Evolutionary conservation across 2,797 vertebrate species (phyloP).

Genomic region (Microcaecilia unicolor): DNA sequence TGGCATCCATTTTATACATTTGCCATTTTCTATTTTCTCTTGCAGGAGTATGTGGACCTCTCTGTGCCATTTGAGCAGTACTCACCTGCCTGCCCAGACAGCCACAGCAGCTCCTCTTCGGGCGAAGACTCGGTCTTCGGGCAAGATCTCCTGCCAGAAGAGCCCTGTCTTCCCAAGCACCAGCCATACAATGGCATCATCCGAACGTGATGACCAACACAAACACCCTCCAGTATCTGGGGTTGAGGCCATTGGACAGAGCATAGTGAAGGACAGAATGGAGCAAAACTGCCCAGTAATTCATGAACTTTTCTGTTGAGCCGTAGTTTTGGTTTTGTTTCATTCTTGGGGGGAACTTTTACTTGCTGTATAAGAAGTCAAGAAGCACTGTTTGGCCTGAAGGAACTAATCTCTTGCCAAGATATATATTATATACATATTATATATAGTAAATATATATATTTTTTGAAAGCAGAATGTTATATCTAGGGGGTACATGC

Average conservation of each 20-base stretch:
- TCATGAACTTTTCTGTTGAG: conserved; percentile 25
- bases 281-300: conserved; percentile 15
- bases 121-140: conserved; percentile 94
- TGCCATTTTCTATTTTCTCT: conserved; percentile 1
- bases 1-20: too few relatives aligned
- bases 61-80: conserved; percentile 94
- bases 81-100: conserved; percentile 87
- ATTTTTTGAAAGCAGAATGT: conserved; percentile 28
- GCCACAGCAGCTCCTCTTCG: conserved; percentile 90
- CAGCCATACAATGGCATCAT: conserved; percentile 65
- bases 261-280: conserved; percentile 16
- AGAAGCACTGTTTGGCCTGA: conserved; percentile 51
- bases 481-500: conserved; percentile 5
- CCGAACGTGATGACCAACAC: conserved; percentile 58
- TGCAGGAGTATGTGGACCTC: conserved; percentile 83
- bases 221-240: not conserved
- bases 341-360: not conserved
- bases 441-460: conserved; percentile 3
- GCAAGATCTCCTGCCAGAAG: conserved; percentile 82
- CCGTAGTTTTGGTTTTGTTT: conserved; percentile 21
- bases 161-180: conserved; percentile 78
- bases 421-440: too few relatives aligned
- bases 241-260: not conserved
- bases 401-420: conserved; percentile 44
- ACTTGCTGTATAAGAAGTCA: conserved; percentile 41